Evolutionary conservation across 2,113 vertebrate genomes (phyloP).

Genomic region (Circaetus gallicus): DNA sequence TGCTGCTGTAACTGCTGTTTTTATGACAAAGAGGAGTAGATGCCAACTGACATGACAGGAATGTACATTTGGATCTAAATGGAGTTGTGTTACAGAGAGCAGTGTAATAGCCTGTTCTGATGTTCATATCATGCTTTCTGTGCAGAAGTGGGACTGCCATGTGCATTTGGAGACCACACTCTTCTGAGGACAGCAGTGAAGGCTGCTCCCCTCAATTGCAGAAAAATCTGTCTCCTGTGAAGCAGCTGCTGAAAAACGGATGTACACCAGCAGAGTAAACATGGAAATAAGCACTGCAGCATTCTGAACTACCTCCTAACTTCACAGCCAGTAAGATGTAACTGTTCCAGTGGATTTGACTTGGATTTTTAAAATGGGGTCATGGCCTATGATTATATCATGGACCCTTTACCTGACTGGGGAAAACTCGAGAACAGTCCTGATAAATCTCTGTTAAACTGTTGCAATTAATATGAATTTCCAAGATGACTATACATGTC

Average conservation of each 20-base stretch:
- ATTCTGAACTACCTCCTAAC: not conserved
- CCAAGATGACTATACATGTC: not conserved
- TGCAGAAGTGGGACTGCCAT: not conserved
- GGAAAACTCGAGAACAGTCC: not conserved
- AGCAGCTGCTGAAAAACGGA: not conserved
- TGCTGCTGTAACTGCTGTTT: not conserved
- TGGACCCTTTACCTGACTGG: not conserved
- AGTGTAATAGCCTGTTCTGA: not conserved
- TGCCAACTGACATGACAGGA: not conserved
- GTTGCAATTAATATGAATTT: not conserved
- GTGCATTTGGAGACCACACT: not conserved
- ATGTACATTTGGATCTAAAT: not conserved
- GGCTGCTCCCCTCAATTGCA: not conserved
- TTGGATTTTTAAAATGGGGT: not conserved
- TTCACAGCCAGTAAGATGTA: not conserved
- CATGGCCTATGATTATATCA: not conserved
- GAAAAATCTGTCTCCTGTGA: not conserved
- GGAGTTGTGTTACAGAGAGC: not conserved
- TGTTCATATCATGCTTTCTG: not conserved
- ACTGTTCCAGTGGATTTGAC: not conserved
- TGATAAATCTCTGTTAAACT: not conserved
- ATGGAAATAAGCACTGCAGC: not conserved
- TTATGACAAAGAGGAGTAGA: not conserved
- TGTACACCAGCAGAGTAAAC: not conserved
- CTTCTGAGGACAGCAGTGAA: not conserved